phyloP scores from a whole-genome alignment of 2,797 vertebrate genomes.

The Poeciliopsis gracilis region DNA sequence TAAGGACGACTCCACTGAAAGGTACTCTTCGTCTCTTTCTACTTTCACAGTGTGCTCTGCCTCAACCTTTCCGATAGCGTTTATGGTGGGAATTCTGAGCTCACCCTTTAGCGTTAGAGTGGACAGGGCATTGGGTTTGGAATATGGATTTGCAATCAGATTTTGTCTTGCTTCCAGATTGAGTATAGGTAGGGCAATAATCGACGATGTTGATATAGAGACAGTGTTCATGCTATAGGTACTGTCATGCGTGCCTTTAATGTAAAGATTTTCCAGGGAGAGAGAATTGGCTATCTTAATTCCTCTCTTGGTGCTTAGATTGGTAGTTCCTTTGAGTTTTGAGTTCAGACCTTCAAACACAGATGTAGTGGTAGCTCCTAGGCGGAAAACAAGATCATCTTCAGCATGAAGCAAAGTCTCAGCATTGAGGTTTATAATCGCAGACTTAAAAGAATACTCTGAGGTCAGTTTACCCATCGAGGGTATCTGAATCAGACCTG shows the following conservation, averaged over 20 bases:
- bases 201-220: constrained; percentile 78
- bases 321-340: constrained; percentile 89
- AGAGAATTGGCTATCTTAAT: constrained; percentile 89
- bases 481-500: constrained; percentile 81
- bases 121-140: constrained; percentile 81
- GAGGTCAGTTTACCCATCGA: constrained; percentile 87
- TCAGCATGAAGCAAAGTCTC: constrained; percentile 86
- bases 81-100: constrained; percentile 75
- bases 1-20: constrained; percentile 83
- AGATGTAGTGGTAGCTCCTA: constrained; percentile 86
- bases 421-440: constrained; percentile 86
- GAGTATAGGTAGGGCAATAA: constrained; percentile 78
- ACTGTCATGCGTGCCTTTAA: constrained; percentile 88
- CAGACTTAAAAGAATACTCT: constrained; percentile 92
- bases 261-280: constrained; percentile 79
- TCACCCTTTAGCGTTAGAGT: constrained; percentile 80
- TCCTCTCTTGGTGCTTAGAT: constrained; percentile 87
- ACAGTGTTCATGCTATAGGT: constrained; percentile 81
- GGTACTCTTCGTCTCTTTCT: constrained; percentile 80
- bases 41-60: constrained; percentile 82
- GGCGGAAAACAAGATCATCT: constrained; percentile 86
- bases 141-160: constrained; percentile 84
- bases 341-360: constrained; percentile 85
- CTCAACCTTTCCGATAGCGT: constrained; percentile 76
- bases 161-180: constrained; percentile 85